These are phyloP conservation scores for Trissolcus brochymenae DNA, from an alignment of 2,888 invertebrate species.

Conservation along the genomic window DNA sequence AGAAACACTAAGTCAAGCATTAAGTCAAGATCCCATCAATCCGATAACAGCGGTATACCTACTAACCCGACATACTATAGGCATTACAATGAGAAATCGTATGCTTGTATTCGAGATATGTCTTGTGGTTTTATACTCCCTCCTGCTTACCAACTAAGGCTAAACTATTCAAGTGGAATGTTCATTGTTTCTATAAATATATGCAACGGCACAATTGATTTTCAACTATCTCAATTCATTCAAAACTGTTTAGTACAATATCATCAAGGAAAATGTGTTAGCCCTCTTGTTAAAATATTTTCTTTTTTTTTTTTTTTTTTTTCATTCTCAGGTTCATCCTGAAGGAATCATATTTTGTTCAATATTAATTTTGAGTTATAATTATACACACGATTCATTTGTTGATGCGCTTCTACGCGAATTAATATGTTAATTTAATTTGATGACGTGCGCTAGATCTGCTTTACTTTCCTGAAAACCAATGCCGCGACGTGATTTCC, in stretches of 20 bases:
- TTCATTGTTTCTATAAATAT: conserved; percentile 29
- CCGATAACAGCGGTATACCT: conserved; percentile 47
- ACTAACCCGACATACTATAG: conserved; percentile 38
- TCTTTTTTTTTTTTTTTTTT: too few species aligned
- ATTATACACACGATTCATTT: too few species aligned
- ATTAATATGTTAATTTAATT: not conserved
- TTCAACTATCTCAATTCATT: conserved; percentile 10
- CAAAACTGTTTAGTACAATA: conserved; percentile 1
- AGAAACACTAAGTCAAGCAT: conserved; percentile 50
- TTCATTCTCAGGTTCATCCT: too few species aligned
- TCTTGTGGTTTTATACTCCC: conserved; percentile 30
- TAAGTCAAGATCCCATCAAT: conserved; percentile 54
- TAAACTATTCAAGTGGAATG: conserved; percentile 42
- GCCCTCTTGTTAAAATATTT: not conserved
- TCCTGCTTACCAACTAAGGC: conserved; percentile 11
- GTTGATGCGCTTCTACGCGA: too few species aligned
- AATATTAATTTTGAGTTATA: too few species aligned
- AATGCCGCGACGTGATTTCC: conserved; percentile 22
- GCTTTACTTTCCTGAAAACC: conserved; percentile 5
- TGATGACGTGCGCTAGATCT: not conserved
- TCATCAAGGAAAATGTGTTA: not conserved
- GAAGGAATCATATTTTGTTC: too few species aligned
- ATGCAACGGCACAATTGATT: conserved; percentile 15
- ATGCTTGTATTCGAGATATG: conserved; percentile 40
- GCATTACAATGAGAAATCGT: conserved; percentile 44